These are phyloP conservation scores for Mionectes macconnelli DNA, from an alignment of 2,113 vertebrate species.

Conservation along the genomic window DNA sequence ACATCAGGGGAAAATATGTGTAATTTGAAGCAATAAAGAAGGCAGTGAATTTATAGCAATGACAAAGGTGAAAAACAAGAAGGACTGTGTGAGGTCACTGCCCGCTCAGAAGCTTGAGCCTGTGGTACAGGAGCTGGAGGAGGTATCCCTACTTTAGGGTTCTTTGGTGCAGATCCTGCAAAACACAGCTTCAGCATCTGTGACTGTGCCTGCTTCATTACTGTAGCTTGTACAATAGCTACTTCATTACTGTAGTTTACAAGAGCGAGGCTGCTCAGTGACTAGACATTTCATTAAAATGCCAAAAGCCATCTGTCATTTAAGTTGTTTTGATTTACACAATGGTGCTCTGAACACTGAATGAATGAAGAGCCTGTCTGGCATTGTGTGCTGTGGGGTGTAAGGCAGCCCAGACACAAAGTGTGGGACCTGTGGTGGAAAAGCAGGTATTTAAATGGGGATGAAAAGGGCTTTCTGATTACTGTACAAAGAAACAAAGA, in stretches of 20 bases:
- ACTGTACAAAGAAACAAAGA: background rate
- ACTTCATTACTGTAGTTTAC: background rate
- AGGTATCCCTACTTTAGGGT: background rate
- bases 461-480: background rate
- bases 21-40: background rate
- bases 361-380: background rate
- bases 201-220: background rate
- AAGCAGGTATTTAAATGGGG: background rate
- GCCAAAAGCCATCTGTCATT: background rate
- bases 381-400: background rate
- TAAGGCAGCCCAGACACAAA: background rate
- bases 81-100: too few relatives aligned
- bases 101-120: rapidly evolving
- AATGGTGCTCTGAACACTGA: background rate
- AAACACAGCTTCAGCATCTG: background rate
- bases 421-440: background rate
- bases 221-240: background rate
- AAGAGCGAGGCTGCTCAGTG: background rate
- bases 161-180: background rate
- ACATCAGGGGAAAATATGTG: rapidly evolving
- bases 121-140: background rate
- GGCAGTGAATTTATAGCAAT: background rate
- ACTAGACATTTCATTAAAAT: background rate
- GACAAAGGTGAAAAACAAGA: rapidly evolving
- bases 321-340: slow-evolving; percentile 3